These are phyloP conservation scores for Acanthococcus lagerstroemiae DNA, from an alignment of 2,888 invertebrate genomes.

Conservation along the genomic window DNA sequence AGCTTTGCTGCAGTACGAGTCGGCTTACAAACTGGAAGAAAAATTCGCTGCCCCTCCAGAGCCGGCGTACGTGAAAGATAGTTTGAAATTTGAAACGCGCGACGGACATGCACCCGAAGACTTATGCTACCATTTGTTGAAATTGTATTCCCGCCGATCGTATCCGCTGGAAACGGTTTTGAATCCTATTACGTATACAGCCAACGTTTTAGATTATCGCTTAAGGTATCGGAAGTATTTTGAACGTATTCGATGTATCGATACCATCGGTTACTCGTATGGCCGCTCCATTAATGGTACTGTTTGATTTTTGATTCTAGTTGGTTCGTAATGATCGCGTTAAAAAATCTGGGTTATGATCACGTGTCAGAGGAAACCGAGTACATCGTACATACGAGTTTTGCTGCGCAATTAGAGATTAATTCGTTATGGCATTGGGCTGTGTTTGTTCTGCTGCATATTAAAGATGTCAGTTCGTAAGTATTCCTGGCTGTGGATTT, in stretches of 20 bases:
- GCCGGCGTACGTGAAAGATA: slow-evolving; percentile 41
- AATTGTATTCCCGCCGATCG: slow-evolving; percentile 58
- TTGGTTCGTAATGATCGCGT: slow-evolving; percentile 62
- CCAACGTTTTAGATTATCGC: slow-evolving; percentile 71
- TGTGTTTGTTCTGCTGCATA: slow-evolving; percentile 63
- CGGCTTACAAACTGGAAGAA: slow-evolving; percentile 48
- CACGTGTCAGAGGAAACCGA: slow-evolving; percentile 50
- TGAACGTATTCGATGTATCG: not conserved
- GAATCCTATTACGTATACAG: slow-evolving; percentile 64
- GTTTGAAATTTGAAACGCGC: slow-evolving; percentile 36
- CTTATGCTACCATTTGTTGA: slow-evolving; percentile 71
- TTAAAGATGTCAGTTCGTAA: slow-evolving; percentile 46
- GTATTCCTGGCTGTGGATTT: no score
- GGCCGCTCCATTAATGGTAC: no score
- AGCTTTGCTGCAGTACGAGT: slow-evolving; percentile 59
- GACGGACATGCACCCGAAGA: slow-evolving; percentile 45
- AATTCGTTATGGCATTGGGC: slow-evolving; percentile 79
- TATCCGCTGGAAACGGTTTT: slow-evolving; percentile 57
- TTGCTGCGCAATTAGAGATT: slow-evolving; percentile 73
- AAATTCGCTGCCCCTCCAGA: slow-evolving; percentile 42
- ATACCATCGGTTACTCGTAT: not conserved
- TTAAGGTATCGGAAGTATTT: slow-evolving; percentile 49
- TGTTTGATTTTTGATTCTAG: no score
- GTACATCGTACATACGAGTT: slow-evolving; percentile 55
- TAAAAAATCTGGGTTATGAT: slow-evolving; percentile 57